phyloP scores from a whole-genome alignment of 2,797 vertebrate species.

The Cyprinella venusta region DNA sequence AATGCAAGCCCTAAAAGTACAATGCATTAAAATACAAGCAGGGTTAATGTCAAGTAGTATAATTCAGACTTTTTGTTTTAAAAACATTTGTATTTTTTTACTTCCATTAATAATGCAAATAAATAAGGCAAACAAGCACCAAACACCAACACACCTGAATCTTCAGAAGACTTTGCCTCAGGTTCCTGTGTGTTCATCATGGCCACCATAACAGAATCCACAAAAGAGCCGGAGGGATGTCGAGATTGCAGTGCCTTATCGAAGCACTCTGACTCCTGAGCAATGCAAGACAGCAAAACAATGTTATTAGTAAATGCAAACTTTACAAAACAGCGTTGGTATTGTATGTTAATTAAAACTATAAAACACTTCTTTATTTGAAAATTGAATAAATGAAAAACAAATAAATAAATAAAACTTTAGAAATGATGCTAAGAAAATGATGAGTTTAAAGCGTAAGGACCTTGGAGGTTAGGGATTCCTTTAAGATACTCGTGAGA shows the following conservation, averaged over 20 bases:
- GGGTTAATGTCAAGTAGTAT: too few relatives aligned
- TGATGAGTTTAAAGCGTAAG: background rate
- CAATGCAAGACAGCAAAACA: background rate
- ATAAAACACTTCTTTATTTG: background rate
- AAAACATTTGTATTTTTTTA: too few relatives aligned
- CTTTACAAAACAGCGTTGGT: background rate
- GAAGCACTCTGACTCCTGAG: constrained; percentile 15
- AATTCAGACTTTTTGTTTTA: too few relatives aligned
- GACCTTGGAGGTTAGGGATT: constrained; percentile 23
- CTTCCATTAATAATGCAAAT: too few relatives aligned
- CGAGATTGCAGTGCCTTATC: constrained; percentile 26
- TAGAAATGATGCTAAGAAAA: too few relatives aligned
- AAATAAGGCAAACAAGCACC: background rate
- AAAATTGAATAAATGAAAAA: too few relatives aligned
- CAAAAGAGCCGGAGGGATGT: constrained; percentile 65
- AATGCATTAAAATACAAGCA: too few relatives aligned
- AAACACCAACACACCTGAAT: constrained; percentile 60
- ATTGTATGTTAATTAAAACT: background rate
- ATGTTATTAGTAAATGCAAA: background rate
- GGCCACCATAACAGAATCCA: constrained; percentile 76
- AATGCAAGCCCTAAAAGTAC: too few relatives aligned
- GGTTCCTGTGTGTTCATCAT: constrained; percentile 65
- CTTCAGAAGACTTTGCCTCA: constrained; percentile 53
- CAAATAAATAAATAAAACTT: too few relatives aligned
- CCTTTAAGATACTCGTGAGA: constrained; percentile 74